A percentile compares a stretch with the other conserved stretches of the same genome.
phyloP scores from a whole-genome alignment of 2,888 invertebrate species.

The Apocheima hispidaria region DNA sequence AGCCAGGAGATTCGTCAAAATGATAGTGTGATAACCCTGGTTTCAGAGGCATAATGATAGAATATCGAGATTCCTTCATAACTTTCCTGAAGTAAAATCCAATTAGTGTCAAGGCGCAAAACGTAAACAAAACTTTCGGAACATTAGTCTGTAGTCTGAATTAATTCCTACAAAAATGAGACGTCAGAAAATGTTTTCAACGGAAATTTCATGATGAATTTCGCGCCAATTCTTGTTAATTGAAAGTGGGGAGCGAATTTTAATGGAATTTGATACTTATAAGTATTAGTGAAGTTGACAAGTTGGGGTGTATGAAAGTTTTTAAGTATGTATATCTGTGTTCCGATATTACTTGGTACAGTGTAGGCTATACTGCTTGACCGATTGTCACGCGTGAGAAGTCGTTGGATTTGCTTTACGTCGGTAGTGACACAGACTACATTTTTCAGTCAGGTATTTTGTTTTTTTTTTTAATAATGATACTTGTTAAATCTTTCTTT shows the following conservation, averaged over 20 bases:
- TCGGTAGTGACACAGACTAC: too few species aligned
- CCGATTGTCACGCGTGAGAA: too few species aligned
- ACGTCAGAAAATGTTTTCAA: slow-evolving; percentile 6
- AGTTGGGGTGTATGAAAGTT: too few species aligned
- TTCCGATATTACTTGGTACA: too few species aligned
- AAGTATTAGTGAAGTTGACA: too few species aligned
- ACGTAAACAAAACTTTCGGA: slow-evolving; percentile 21
- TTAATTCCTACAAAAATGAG: slow-evolving; percentile 8
- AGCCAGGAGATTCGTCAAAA: too few species aligned
- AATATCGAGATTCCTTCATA: slow-evolving; percentile 19
- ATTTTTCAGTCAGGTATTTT: too few species aligned
- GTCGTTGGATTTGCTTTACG: too few species aligned
- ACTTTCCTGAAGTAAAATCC: slow-evolving; percentile 15
- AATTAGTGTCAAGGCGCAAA: slow-evolving; percentile 23
- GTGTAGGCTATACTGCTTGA: too few species aligned
- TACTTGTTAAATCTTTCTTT: too few species aligned
- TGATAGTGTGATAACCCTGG: background rate
- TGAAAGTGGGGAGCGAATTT: slow-evolving; percentile 2
- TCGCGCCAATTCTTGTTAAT: background rate
- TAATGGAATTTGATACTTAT: slow-evolving; percentile 11
- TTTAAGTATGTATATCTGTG: too few species aligned
- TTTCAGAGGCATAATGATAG: background rate
- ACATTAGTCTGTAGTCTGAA: slow-evolving; percentile 2
- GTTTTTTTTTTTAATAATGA: too few species aligned
- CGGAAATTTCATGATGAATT: slow-evolving; percentile 5